Conservation (phyloP, 1,140 invertebrate species). For the Bombus breviceps region DNA sequence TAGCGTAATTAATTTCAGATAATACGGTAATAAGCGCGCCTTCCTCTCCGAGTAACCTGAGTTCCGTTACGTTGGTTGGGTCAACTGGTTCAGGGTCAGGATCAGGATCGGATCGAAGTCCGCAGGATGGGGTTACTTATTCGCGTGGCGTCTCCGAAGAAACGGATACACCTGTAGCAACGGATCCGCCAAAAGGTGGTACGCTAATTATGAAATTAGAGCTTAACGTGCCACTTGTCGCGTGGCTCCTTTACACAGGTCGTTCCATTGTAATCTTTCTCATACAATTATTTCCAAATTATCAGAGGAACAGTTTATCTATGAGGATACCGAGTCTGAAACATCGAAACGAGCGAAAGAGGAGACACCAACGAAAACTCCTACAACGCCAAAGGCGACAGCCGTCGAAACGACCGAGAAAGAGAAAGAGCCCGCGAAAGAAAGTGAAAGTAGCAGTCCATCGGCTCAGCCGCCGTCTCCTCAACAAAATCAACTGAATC, state of each 20-base stretch:
- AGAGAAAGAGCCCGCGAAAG: conserved; percentile 1
- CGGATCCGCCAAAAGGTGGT: conserved; percentile 59
- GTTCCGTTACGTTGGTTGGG: conserved; percentile 88
- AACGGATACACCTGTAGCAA: conserved; percentile 67
- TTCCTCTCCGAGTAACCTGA: conserved; percentile 88
- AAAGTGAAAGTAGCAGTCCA: conserved; percentile 7
- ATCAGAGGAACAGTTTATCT: conserved; percentile 71
- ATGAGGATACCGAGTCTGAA: conserved; percentile 60
- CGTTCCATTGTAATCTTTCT: background rate
- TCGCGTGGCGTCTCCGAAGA: conserved; percentile 76
- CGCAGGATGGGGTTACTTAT: conserved; percentile 68
- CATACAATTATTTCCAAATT: background rate
- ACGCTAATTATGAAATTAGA: background rate
- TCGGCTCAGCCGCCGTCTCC: background rate
- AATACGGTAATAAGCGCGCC: conserved; percentile 83
- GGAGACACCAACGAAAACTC: conserved; percentile 28
- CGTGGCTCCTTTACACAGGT: background rate
- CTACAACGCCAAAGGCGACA: conserved; percentile 1
- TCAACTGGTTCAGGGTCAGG: conserved; percentile 83
- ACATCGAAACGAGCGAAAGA: conserved; percentile 58
- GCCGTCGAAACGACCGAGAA: background rate
- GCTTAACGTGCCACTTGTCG: too few relatives aligned
- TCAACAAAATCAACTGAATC: background rate
- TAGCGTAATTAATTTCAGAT: conserved; percentile 62
- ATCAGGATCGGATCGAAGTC: conserved; percentile 81